Conservation (phyloP, 2,888 invertebrate genomes). For the Lithophane semibrunnea region DNA sequence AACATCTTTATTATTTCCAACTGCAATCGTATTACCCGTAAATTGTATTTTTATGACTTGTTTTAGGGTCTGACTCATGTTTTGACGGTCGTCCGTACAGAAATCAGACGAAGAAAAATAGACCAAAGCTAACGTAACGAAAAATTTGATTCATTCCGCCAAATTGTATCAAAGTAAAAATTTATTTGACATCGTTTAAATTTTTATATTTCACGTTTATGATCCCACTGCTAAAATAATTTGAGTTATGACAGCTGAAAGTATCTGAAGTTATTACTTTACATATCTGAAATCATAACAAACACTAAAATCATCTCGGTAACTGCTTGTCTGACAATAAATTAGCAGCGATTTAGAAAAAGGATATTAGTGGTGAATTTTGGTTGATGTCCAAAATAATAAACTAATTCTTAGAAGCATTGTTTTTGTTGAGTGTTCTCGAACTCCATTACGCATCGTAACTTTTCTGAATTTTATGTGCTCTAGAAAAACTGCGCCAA, state of each 20-base stretch:
- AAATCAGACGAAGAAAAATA: conserved; percentile 56
- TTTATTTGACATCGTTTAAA: conserved; percentile 37
- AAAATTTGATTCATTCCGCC: conserved; percentile 24
- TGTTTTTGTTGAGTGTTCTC: conserved; percentile 47
- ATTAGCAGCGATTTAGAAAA: conserved; percentile 46
- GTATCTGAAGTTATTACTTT: conserved; percentile 41
- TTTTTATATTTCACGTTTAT: conserved; percentile 46
- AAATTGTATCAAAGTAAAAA: conserved; percentile 44
- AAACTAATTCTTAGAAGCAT: conserved; percentile 46
- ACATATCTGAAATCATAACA: conserved; percentile 41
- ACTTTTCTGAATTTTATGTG: conserved; percentile 17
- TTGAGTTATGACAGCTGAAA: conserved; percentile 46
- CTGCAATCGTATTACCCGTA: conserved; percentile 62
- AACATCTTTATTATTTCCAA: conserved; percentile 65
- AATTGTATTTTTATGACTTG: conserved; percentile 64
- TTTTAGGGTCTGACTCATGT: conserved; percentile 65
- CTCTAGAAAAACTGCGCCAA: conserved; percentile 3
- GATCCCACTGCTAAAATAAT: conserved; percentile 17
- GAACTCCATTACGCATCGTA: conserved; percentile 30
- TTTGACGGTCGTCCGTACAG: conserved; percentile 46
- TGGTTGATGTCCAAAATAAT: conserved; percentile 59
- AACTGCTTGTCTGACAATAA: conserved; percentile 31
- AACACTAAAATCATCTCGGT: conserved; percentile 37
- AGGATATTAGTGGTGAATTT: conserved; percentile 43
- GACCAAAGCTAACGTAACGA: conserved; percentile 12